Percentiles rank a stretch among this genome's conserved stretches.
These are phyloP conservation scores for Peromyscus leucopus DNA, from an alignment of 2,113 vertebrate genomes.

Conservation along the genomic window DNA sequence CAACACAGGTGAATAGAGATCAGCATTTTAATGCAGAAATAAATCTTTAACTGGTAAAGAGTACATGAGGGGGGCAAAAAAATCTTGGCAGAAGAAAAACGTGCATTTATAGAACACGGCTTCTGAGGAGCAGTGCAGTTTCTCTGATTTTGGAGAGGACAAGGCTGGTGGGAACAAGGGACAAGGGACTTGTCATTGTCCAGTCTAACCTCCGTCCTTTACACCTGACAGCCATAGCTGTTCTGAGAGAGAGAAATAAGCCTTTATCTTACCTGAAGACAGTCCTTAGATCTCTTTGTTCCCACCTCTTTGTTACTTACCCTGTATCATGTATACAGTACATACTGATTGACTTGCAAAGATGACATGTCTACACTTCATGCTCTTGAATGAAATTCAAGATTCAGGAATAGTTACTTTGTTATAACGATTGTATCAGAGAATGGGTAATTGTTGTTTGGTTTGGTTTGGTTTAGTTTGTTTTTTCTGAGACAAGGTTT, in stretches of 20 bases:
- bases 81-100: neutral
- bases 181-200: neutral
- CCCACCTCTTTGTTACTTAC: neutral
- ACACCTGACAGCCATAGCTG: rapidly evolving
- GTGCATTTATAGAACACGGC: neutral
- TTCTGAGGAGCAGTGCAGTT: neutral
- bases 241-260: neutral
- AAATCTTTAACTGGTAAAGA: neutral
- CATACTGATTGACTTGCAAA: neutral
- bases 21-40: neutral
- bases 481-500: neutral
- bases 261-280: neutral
- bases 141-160: neutral
- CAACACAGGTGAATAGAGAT: conserved; percentile 90
- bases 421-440: neutral
- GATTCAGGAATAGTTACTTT: neutral
- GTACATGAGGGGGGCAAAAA: neutral
- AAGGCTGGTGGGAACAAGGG: too few relatives aligned
- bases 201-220: neutral
- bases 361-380: neutral
- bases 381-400: neutral
- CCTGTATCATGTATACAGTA: neutral
- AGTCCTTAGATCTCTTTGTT: neutral
- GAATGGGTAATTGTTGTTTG: neutral
- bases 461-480: neutral